Conservation (phyloP, 2,888 invertebrate species). For the Drosophila greeni region DNA sequence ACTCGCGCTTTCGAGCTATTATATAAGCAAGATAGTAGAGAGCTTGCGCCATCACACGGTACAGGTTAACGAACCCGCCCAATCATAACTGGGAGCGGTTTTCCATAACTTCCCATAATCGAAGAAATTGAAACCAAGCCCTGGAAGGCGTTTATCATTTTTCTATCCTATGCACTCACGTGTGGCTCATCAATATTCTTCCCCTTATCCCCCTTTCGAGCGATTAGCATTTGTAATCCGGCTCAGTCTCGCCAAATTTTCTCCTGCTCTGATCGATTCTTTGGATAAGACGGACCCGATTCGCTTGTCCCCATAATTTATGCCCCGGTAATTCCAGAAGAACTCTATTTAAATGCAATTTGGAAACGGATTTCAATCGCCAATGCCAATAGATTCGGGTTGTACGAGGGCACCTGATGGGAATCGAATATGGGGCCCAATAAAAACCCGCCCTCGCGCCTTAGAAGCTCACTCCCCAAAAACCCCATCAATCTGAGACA, state of each 20-base stretch:
- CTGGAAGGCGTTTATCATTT: background rate
- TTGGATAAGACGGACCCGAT: constrained; percentile 1
- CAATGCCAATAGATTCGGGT: constrained; percentile 21
- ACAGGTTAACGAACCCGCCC: constrained; percentile 46
- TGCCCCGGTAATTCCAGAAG: constrained; percentile 51
- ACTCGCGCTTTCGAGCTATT: constrained; percentile 34
- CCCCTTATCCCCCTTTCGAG: constrained; percentile 11
- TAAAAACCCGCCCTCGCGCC: background rate
- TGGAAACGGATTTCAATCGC: constrained; percentile 54
- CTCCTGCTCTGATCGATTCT: constrained; percentile 9
- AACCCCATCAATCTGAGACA: constrained; percentile 25
- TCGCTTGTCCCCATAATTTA: constrained; percentile 39
- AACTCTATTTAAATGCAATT: constrained; percentile 55
- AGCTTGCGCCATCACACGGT: background rate
- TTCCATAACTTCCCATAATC: constrained; percentile 19
- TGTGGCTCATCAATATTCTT: constrained; percentile 24
- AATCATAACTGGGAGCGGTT: constrained; percentile 39
- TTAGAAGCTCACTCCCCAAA: background rate
- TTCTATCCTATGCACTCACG: constrained; percentile 18
- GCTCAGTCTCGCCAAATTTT: constrained; percentile 13
- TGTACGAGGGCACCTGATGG: constrained; percentile 21
- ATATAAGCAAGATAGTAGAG: constrained; percentile 46
- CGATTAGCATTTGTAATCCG: constrained; percentile 46
- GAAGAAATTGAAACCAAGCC: background rate
- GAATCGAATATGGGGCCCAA: constrained; percentile 9